Conservation (phyloP, 2,888 invertebrate genomes). For the Sericinus montela region DNA sequence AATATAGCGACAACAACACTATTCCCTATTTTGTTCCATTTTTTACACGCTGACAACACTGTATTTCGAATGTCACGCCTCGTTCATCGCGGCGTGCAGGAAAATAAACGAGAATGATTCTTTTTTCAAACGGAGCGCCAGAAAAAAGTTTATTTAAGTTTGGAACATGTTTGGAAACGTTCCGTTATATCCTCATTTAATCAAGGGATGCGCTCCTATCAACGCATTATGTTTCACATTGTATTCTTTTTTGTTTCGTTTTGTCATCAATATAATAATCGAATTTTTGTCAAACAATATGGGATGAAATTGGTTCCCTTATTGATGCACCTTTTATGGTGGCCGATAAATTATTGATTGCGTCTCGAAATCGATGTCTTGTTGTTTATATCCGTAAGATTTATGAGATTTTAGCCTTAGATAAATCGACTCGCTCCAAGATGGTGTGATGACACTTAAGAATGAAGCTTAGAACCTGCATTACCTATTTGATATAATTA, state of each 20-base stretch:
- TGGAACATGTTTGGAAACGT: conserved; percentile 50
- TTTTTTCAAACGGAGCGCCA: conserved; percentile 50
- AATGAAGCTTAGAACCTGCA: not conserved
- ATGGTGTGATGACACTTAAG: conserved; percentile 16
- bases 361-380: conserved; percentile 30
- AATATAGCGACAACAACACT: conserved; percentile 65
- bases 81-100: conserved; percentile 66
- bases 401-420: conserved; percentile 22
- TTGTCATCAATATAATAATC: conserved; percentile 71
- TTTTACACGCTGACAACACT: conserved; percentile 63
- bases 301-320: conserved; percentile 70
- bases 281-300: conserved; percentile 74
- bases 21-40: conserved; percentile 53
- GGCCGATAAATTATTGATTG: conserved; percentile 47
- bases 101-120: conserved; percentile 61
- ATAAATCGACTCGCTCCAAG: conserved; percentile 18
- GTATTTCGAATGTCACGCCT: conserved; percentile 76
- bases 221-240: conserved; percentile 32
- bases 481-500: not conserved
- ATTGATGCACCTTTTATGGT: conserved; percentile 55
- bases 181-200: conserved; percentile 61
- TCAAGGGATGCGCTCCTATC: conserved; percentile 53
- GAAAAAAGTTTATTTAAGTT: conserved; percentile 60
- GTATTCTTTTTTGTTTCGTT: conserved; percentile 41
- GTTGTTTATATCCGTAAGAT: conserved; percentile 24